These are phyloP conservation scores for Anarhynchus alexandrinus DNA, from an alignment of 2,113 vertebrate genomes.

Conservation along the genomic window DNA sequence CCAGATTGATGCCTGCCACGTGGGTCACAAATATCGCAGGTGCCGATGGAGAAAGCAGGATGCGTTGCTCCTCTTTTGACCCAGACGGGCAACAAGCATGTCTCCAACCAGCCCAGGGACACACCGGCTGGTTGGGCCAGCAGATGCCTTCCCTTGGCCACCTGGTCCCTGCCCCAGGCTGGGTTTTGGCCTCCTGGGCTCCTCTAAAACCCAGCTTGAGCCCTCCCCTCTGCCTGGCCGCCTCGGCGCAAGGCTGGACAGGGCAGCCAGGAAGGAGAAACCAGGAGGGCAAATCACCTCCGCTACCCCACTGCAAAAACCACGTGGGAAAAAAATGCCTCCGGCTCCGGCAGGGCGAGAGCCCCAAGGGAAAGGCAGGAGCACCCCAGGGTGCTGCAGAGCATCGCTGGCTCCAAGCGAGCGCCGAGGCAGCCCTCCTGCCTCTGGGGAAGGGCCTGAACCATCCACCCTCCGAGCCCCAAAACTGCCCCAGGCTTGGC, in stretches of 20 bases:
- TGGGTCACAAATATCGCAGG: fast-evolving
- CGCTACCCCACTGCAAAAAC: fast-evolving
- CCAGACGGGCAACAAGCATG: fast-evolving
- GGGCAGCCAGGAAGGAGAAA: neutral
- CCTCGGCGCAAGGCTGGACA: neutral
- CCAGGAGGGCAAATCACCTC: neutral
- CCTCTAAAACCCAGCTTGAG: fast-evolving
- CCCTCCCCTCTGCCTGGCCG: fast-evolving
- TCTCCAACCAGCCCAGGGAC: neutral
- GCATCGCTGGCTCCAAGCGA: neutral
- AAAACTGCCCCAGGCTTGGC: neutral
- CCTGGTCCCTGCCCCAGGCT: neutral
- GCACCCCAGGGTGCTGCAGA: neutral
- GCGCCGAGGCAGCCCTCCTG: fast-evolving
- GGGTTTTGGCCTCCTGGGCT: neutral
- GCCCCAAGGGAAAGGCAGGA: neutral
- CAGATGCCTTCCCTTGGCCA: neutral
- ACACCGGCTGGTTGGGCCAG: neutral
- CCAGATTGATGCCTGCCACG: fast-evolving
- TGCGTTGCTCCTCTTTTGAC: neutral
- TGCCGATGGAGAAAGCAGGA: fast-evolving
- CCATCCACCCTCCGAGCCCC: fast-evolving
- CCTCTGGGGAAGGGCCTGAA: neutral
- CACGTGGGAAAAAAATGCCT: neutral
- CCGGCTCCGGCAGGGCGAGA: neutral